phyloP scores from a whole-genome alignment of 2,797 vertebrate genomes.

The Tauraco hartlaubi region DNA sequence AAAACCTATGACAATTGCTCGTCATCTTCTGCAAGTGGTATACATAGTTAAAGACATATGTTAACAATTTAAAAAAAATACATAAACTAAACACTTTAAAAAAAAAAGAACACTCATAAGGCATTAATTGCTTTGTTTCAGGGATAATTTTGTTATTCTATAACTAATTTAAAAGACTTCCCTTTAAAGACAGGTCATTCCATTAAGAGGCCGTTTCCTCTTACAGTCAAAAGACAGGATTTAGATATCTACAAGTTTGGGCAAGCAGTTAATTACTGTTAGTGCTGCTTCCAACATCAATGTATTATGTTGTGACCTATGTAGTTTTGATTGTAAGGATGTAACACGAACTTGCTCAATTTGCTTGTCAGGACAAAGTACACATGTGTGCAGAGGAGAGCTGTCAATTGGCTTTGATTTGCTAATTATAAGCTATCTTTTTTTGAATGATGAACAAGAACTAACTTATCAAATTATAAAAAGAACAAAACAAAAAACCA shows the following conservation, averaged over 20 bases:
- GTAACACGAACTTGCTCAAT: not conserved
- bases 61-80: not conserved
- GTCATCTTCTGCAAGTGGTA: not conserved
- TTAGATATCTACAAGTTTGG: not conserved
- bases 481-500: not conserved
- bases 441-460: not conserved
- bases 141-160: not conserved
- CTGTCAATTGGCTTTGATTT: not conserved
- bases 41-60: not conserved
- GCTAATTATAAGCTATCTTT: not conserved
- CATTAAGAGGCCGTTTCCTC: not conserved
- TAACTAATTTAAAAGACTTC: not conserved
- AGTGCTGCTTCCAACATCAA: not conserved
- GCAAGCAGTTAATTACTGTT: not conserved
- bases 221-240: not conserved
- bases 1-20: not conserved
- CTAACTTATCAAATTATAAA: not conserved
- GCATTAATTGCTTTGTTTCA: not conserved
- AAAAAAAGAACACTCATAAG: not conserved
- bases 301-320: rapidly evolving
- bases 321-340: not conserved
- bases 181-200: not conserved
- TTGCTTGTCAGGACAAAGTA: not conserved
- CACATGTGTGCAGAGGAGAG: not conserved
- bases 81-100: not conserved